Evolutionary conservation across 1,140 invertebrate genomes (phyloP).

Genomic region (Drosophila nebulosa): DNA sequence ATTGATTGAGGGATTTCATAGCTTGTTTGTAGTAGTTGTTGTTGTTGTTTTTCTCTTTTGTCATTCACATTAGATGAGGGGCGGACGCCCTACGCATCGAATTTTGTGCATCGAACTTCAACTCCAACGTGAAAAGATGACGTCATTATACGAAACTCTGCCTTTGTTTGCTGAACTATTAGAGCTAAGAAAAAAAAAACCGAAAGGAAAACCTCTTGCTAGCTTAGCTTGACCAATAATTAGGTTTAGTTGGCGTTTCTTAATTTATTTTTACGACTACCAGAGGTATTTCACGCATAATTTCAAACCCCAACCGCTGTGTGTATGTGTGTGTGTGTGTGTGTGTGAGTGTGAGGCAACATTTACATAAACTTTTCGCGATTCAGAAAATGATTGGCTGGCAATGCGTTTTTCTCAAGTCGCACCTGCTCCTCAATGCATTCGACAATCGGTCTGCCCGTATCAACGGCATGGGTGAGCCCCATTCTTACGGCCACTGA

Average conservation of each 20-base stretch:
- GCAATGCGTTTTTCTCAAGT: conserved; percentile 72
- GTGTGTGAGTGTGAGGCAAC: conserved; percentile 25
- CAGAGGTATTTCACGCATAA: conserved; percentile 34
- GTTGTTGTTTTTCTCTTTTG: neutral
- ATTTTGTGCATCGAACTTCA: neutral
- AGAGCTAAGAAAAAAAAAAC: neutral
- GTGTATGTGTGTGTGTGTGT: no score
- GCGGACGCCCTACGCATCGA: neutral
- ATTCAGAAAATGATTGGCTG: conserved; percentile 82
- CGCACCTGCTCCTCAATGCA: conserved; percentile 82
- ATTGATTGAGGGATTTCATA: conserved; percentile 36
- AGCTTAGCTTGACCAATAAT: conserved; percentile 49
- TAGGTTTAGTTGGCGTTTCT: conserved; percentile 36
- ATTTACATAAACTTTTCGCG: conserved; percentile 79
- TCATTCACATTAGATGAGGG: neutral
- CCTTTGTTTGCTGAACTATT: conserved; percentile 38
- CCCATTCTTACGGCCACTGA: conserved; percentile 84
- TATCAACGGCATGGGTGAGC: conserved; percentile 82
- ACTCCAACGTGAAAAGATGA: neutral
- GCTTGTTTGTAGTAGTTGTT: conserved; percentile 23
- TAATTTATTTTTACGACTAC: conserved; percentile 44
- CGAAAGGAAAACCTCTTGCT: conserved; percentile 7
- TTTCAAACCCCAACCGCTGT: conserved; percentile 7
- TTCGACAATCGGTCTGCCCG: conserved; percentile 82
- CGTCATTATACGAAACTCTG: conserved; percentile 2